These are phyloP conservation scores for Palythoa caribaeorum DNA, from an alignment of 92 coral and sea anemone species.

Conservation along the genomic window DNA sequence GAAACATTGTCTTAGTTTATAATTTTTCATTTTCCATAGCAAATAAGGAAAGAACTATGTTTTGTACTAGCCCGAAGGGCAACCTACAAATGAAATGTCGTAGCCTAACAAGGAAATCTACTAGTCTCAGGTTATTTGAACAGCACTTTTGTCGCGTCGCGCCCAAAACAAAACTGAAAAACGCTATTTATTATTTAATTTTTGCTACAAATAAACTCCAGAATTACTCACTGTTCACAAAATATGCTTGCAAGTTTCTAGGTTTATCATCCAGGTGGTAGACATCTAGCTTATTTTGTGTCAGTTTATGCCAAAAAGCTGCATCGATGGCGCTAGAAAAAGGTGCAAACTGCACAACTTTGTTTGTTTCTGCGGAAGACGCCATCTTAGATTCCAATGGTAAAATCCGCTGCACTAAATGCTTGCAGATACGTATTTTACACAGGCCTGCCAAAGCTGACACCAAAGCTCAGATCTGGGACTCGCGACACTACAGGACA, in stretches of 20 bases:
- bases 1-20: too few relatives aligned
- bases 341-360: constrained; percentile 87
- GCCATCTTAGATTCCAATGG: constrained; percentile 47
- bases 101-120: too few relatives aligned
- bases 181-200: not conserved
- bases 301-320: constrained; percentile 96
- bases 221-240: constrained; percentile 85
- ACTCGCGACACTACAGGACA: too few relatives aligned
- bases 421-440: too few relatives aligned
- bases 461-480: too few relatives aligned
- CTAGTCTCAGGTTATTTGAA: too few relatives aligned
- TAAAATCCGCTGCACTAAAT: constrained; percentile 13
- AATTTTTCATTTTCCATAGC: not conserved
- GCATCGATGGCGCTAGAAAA: constrained; percentile 98
- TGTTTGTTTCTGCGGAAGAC: constrained; percentile 22
- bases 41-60: not conserved
- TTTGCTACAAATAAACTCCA: not conserved
- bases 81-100: too few relatives aligned
- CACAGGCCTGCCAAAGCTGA: too few relatives aligned
- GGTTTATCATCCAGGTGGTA: constrained; percentile 97
- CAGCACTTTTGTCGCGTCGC: not conserved
- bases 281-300: constrained; percentile 88
- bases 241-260: constrained; percentile 79
- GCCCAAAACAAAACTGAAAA: not conserved
- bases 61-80: too few relatives aligned